Evolutionary conservation across 2,113 vertebrate species (phyloP).

Genomic region (Cheilinus undulatus): DNA sequence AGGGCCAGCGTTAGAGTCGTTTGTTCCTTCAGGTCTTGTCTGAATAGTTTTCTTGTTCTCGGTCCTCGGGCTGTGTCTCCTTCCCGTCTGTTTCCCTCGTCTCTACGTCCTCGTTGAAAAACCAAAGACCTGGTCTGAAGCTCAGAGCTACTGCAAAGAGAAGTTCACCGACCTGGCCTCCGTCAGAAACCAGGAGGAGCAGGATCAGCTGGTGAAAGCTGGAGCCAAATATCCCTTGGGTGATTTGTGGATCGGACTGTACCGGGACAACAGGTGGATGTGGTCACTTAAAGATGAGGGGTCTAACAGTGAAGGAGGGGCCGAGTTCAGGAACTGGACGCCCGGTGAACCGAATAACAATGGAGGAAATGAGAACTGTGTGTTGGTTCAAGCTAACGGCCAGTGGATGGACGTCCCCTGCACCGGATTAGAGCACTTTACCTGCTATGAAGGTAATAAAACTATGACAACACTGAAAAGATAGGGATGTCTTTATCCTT

Average conservation of each 20-base stretch:
- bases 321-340: not conserved
- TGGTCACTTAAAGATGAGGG: slow-evolving; percentile 9
- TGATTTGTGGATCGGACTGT: slow-evolving; percentile 8
- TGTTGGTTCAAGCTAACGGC: accelerated
- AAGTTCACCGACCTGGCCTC: slow-evolving; percentile 12
- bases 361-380: not conserved
- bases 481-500: too few species aligned
- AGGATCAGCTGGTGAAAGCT: not conserved
- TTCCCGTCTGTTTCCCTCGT: not conserved
- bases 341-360: not conserved
- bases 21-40: too few species aligned
- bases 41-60: not conserved
- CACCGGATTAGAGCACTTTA: accelerated
- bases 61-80: not conserved
- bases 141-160: slow-evolving; percentile 1
- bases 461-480: too few species aligned
- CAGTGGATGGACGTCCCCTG: accelerated
- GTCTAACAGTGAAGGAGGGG: not conserved
- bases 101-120: not conserved
- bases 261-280: not conserved
- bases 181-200: not conserved
- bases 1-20: too few species aligned
- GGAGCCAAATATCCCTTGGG: accelerated
- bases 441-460: slow-evolving; percentile 12
- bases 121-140: not conserved